Evolutionary conservation across 2,797 vertebrate species (phyloP).

Genomic region (Siniperca undulata): DNA sequence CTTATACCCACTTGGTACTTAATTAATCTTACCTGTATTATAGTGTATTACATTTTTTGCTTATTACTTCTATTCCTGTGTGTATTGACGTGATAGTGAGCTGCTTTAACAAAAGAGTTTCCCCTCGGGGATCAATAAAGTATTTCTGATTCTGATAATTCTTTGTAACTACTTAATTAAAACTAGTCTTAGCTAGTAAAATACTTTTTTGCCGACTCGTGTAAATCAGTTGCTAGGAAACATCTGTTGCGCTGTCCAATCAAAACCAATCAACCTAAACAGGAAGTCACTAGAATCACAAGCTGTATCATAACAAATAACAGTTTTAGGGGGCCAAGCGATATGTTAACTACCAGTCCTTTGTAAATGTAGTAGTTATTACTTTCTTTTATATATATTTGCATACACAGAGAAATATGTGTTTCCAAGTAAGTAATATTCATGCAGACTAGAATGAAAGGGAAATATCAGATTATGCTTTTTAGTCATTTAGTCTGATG

Average conservation of each 20-base stretch:
- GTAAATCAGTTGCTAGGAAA: neutral
- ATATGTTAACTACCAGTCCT: neutral
- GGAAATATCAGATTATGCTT: neutral
- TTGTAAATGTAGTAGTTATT: neutral
- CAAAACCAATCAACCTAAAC: neutral
- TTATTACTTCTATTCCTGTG: no score
- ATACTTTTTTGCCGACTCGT: neutral
- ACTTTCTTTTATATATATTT: neutral
- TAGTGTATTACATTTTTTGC: no score
- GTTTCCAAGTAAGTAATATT: neutral
- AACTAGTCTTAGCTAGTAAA: neutral
- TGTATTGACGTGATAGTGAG: no score
- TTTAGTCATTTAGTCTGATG: neutral
- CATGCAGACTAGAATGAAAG: neutral
- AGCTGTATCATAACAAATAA: neutral
- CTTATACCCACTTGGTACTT: no score
- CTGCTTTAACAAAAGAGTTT: no score
- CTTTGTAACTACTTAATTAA: neutral
- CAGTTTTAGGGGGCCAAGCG: neutral
- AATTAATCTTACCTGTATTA: no score
- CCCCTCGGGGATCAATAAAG: no score
- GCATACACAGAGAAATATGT: neutral
- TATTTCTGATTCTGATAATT: no score
- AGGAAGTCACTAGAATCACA: neutral
- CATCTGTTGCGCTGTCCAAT: neutral